Evolutionary conservation across 2,797 vertebrate genomes (phyloP).

Genomic region (Paramormyrops hopkinsi): DNA sequence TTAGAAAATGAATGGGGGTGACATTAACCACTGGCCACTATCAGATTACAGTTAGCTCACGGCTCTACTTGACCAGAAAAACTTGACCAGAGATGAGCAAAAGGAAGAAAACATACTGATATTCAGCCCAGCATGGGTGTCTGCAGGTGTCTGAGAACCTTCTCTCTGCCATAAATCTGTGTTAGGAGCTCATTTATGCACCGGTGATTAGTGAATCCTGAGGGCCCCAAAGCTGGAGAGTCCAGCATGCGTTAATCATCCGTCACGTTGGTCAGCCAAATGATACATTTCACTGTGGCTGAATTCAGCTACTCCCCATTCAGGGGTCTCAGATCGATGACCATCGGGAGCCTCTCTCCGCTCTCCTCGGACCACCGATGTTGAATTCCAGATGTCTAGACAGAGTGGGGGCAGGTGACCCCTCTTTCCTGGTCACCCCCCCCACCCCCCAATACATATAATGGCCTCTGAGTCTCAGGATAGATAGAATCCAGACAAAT

Average conservation of each 20-base stretch:
- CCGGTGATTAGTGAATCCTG: background rate
- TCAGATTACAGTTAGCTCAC: slow-evolving; percentile 1
- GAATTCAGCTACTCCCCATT: background rate
- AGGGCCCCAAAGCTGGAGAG: background rate
- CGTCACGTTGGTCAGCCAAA: background rate
- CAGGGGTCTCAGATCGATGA: background rate
- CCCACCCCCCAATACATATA: background rate
- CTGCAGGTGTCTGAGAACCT: background rate
- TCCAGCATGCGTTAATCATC: background rate
- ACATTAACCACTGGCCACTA: background rate
- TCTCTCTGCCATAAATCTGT: background rate
- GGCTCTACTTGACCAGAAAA: background rate
- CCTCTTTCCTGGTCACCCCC: background rate
- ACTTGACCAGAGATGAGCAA: background rate
- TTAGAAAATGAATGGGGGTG: background rate
- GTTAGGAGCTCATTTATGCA: background rate
- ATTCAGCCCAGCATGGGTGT: background rate
- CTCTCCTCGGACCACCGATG: background rate
- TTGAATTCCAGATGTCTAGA: background rate
- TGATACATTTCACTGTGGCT: background rate
- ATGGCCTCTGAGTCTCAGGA: background rate
- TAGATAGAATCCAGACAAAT: background rate
- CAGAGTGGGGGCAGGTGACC: background rate
- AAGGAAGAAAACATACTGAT: background rate
- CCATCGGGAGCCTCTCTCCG: background rate